Evolutionary conservation across 2,113 vertebrate species (phyloP).

Genomic region (Pipa parva): DNA sequence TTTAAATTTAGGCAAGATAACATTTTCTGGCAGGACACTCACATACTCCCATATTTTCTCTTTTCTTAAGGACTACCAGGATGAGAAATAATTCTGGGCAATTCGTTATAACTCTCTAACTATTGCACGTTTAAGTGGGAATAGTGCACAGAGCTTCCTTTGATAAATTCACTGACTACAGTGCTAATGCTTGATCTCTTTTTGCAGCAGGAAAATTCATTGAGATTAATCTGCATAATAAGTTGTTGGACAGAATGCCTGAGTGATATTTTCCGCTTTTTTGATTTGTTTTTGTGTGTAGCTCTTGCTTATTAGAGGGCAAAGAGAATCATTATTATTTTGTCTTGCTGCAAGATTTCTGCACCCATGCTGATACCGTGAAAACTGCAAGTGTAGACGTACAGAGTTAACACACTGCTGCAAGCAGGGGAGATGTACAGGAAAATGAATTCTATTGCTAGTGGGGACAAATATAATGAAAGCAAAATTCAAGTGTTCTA

Average conservation of each 20-base stretch:
- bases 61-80: no score
- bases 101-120: no score
- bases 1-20: no score
- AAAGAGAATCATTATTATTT: not conserved
- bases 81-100: no score
- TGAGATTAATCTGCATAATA: not conserved
- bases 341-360: not conserved
- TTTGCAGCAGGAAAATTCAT: no score
- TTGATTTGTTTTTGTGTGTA: not conserved
- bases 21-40: no score
- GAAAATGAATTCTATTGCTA: constrained; percentile 8
- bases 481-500: not conserved
- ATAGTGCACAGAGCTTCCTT: no score
- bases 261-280: not conserved
- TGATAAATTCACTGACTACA: no score
- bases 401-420: not conserved
- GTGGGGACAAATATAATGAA: constrained; percentile 6
- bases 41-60: no score
- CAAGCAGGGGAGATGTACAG: not conserved
- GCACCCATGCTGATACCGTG: not conserved
- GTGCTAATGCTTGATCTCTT: no score
- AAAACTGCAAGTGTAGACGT: constrained; percentile 1
- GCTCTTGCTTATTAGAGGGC: not conserved
- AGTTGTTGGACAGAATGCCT: not conserved
- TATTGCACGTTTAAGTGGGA: no score